Percentiles rank a stretch among this genome's conserved stretches.
phyloP scores from a whole-genome alignment of 1,140 invertebrate genomes.

The Tetraneura akinire region DNA sequence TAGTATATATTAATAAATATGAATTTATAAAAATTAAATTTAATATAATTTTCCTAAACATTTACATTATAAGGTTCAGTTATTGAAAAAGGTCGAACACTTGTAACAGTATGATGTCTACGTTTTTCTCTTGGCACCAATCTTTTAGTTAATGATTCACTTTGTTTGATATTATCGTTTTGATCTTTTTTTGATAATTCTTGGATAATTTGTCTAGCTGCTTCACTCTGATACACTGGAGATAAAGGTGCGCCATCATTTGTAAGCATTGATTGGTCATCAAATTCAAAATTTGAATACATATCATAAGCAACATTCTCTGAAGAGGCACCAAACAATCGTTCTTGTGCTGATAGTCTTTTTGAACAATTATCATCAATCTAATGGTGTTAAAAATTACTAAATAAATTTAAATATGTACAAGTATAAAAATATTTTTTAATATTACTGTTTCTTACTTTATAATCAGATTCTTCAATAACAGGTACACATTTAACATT shows the following conservation, averaged over 20 bases:
- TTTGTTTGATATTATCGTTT: conserved; percentile 53
- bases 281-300: conserved; percentile 50
- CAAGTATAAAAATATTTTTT: conserved; percentile 50
- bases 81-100: conserved; percentile 57
- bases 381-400: conserved; percentile 52
- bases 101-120: conserved; percentile 84
- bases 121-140: conserved; percentile 77
- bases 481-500: conserved; percentile 53
- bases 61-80: conserved; percentile 48
- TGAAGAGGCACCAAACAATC: conserved; percentile 58
- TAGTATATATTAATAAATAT: not conserved
- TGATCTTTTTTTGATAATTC: conserved; percentile 65
- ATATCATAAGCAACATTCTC: conserved; percentile 50
- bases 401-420: conserved; percentile 18
- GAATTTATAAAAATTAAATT: not conserved
- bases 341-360: conserved; percentile 59
- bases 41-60: not conserved
- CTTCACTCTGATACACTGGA: conserved; percentile 79
- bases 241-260: conserved; percentile 58
- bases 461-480: conserved; percentile 54
- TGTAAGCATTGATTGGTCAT: conserved; percentile 46
- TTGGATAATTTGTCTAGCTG: conserved; percentile 79
- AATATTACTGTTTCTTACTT: conserved; percentile 16
- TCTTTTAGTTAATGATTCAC: conserved; percentile 59
- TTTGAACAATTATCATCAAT: conserved; percentile 54